Conservation (phyloP, 2,113 vertebrate genomes). For the Tautogolabrus adspersus region DNA sequence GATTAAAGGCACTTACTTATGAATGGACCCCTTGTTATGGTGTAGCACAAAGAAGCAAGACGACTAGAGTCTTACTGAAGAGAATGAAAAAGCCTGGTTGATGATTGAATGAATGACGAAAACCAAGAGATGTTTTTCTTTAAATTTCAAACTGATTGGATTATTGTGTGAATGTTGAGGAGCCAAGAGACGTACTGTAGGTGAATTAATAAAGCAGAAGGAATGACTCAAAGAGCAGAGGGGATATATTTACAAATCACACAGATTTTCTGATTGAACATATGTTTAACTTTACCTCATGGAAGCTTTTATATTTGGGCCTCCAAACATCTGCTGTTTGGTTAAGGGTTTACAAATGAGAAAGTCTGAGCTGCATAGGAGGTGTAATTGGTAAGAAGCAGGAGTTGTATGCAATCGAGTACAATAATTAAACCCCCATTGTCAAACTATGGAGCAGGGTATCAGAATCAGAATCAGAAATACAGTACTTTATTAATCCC, state of each 20-base stretch:
- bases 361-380: constrained; percentile 8
- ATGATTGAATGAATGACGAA: not conserved
- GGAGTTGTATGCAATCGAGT: too few species aligned
- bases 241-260: not conserved
- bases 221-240: not conserved
- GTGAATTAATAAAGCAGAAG: constrained; percentile 4
- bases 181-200: not conserved
- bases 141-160: constrained; percentile 27
- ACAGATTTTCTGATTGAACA: not conserved
- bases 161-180: constrained; percentile 23
- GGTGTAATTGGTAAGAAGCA: not conserved
- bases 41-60: constrained; percentile 20
- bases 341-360: constrained; percentile 5
- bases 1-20: not conserved
- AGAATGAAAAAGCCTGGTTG: not conserved
- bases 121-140: constrained; percentile 4
- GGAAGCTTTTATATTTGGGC: constrained; percentile 1
- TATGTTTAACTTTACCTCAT: not conserved
- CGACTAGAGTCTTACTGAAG: constrained; percentile 12
- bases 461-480: too few species aligned
- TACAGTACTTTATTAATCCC: too few species aligned
- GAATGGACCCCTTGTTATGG: constrained; percentile 23
- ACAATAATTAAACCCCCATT: not conserved
- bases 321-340: constrained; percentile 5
- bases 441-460: too few species aligned